phyloP scores from a whole-genome alignment of 2,797 vertebrate genomes.

The Anomalospiza imberbis region DNA sequence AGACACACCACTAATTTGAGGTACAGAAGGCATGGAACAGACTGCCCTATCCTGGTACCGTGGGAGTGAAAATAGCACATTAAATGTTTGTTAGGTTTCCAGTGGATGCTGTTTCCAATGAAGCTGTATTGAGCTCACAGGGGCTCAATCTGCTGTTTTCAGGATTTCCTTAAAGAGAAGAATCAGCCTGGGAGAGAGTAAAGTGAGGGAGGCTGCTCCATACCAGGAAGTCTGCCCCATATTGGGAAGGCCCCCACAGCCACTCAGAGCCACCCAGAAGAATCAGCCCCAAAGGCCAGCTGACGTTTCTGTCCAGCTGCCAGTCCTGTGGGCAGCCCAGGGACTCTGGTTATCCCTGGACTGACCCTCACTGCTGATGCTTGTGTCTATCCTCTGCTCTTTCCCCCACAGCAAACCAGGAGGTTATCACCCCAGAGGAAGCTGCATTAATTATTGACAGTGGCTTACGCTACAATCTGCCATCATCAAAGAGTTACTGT shows the following conservation, averaged over 20 bases:
- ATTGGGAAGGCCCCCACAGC: neutral
- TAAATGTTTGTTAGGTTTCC: neutral
- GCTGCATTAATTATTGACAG: neutral
- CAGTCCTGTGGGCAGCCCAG: neutral
- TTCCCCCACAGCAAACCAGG: neutral
- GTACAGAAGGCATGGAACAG: neutral
- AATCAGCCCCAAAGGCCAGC: neutral
- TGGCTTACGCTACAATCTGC: neutral
- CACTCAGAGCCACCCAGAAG: neutral
- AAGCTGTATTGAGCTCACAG: neutral
- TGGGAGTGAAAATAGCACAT: neutral
- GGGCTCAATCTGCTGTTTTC: neutral
- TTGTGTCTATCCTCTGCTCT: neutral
- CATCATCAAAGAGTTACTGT: neutral
- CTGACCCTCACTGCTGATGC: fast-evolving
- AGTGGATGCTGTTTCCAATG: neutral
- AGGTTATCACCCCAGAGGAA: neutral
- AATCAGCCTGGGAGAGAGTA: neutral
- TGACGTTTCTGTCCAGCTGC: neutral
- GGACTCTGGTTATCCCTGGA: neutral
- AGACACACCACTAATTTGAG: neutral
- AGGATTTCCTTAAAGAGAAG: neutral
- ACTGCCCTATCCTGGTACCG: neutral
- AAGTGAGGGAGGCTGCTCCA: fast-evolving
- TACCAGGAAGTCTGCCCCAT: neutral